Base-by-base conservation (phyloP, 2,888 invertebrate genomes). In the Parthenolecanium corni region DNA sequence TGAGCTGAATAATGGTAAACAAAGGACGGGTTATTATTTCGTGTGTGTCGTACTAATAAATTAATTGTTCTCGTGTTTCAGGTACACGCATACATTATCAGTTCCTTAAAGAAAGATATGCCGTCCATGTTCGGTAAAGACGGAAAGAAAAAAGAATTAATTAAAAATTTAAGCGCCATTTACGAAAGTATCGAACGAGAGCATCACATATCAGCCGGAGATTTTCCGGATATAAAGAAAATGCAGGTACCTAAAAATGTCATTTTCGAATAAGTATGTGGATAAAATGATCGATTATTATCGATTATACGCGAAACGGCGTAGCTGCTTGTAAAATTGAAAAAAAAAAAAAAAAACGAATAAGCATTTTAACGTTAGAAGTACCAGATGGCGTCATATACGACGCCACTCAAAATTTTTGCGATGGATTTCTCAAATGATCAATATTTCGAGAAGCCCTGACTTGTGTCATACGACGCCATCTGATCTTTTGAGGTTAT, bases 21-120 rank as follows among this genome's bases (percentile, higher is more conserved):
- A 31, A n/a, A 31, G 31, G 31, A 31, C 31, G 31, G n/a, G 4
- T 31, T 31, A 31, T 4, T 31, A 31, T 31, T 31, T n/a, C n/a
- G n/a, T 31, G 31, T 31, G 31, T 31, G 9, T 9, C 31, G 31
- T 31, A 31, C 31, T 31, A 9, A 31, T 31, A 31, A 31, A 31
- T 6, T 6, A 31, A 31, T 9, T 9, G 31, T 61, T 63, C 20
- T 52, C 54, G 61, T 61, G 65, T 68, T 66, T 20, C 71, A 80
- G 80, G 81, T 82, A 20, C 82, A 83, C 71, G 82, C 83, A 0
- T 82, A 80, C 72, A 81, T 83, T 66, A 82, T 83, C 64, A 77
- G 79, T 67, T 76, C 79, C 57, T 73, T 83, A 64, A 74, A 76
- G 69, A 78, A 79, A 69, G 79, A 82, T 67, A 83, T 83, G 82